Base-by-base conservation (phyloP, 2,797 vertebrate species). In the Rhabdomys pumilio region DNA sequence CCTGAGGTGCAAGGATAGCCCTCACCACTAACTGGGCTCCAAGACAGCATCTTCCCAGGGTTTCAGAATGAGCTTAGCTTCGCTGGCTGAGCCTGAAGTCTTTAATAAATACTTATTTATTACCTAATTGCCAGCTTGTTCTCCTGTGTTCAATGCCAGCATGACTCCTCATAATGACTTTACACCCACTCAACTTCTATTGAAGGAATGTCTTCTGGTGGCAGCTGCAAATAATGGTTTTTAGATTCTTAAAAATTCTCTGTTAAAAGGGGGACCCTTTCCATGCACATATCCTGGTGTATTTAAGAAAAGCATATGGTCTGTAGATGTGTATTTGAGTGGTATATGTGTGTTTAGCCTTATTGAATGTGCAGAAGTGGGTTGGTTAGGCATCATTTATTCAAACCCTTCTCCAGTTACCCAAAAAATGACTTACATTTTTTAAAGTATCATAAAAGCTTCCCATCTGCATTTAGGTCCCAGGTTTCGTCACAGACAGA, bases 281-380 rank as follows among this genome's bases (percentile, higher is more conserved):
- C 77, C 47, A 50, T 83, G 80, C 44, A 76, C 12, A 61, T 11
- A 2, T 53, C 34, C 47, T 41, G 3, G 13, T 63, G 3, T 89
- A 8, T 81, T 83, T 65, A 55, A 91, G 73, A 93, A 69, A 76
- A 4, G 80, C 41, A 31, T 72, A 12, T 26, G 55, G 14, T 92
- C 7, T 77, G 3, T 83, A 47, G 31, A 22, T 91, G 3, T 31
- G 47, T 26, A 53, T 77, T 69, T 57, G 9, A 47, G 6, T 89
- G 38, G 63, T 41, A 22, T 61, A 9, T 94, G 57, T 75, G 89
- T 63, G 14, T 92, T 44, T 95, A 34, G 76, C 65, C 79, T 79
- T 85, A 92, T 41, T 44, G 84, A 90, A 63, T 92, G 77, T 93
- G 38, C 65, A 4, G 89, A 89, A 93, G 20, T 94, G 26, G 53